phyloP scores from a whole-genome alignment of 2,113 vertebrate genomes.

The Thermophis baileyi region DNA sequence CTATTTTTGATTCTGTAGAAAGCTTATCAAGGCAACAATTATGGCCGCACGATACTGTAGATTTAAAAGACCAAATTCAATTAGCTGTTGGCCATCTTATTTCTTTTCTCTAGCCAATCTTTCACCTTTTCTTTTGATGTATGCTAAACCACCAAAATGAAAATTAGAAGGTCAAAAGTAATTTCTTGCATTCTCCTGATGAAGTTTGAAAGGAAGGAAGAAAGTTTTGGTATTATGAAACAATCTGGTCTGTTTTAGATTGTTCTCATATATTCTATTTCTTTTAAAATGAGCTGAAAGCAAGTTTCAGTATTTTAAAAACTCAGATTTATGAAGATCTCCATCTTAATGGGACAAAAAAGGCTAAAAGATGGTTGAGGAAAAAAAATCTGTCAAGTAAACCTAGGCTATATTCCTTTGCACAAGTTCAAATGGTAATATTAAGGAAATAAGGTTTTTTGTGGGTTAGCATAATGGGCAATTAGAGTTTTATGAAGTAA shows the following conservation, averaged over 20 bases:
- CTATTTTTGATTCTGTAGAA: neutral
- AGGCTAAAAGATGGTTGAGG: neutral
- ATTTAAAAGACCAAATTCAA: conserved; percentile 21
- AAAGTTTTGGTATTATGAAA: neutral
- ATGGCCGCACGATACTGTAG: neutral
- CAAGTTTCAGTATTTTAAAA: neutral
- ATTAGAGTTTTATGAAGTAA: neutral
- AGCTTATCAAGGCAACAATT: neutral
- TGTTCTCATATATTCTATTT: neutral
- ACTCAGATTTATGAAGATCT: neutral
- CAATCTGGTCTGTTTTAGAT: neutral
- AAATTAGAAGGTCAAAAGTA: neutral
- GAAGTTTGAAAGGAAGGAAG: neutral
- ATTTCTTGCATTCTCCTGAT: neutral
- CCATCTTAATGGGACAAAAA: neutral
- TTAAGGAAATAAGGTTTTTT: neutral
- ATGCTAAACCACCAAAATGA: neutral
- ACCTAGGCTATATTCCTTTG: neutral
- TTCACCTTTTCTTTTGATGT: neutral
- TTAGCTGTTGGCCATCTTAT: neutral
- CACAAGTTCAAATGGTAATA: neutral
- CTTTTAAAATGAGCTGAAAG: neutral
- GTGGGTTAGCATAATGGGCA: neutral
- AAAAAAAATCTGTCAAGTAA: neutral
- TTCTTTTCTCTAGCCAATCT: conserved; percentile 14